Evolutionary conservation across 2,797 vertebrate species (phyloP).

Genomic region (Ataeniobius toweri): DNA sequence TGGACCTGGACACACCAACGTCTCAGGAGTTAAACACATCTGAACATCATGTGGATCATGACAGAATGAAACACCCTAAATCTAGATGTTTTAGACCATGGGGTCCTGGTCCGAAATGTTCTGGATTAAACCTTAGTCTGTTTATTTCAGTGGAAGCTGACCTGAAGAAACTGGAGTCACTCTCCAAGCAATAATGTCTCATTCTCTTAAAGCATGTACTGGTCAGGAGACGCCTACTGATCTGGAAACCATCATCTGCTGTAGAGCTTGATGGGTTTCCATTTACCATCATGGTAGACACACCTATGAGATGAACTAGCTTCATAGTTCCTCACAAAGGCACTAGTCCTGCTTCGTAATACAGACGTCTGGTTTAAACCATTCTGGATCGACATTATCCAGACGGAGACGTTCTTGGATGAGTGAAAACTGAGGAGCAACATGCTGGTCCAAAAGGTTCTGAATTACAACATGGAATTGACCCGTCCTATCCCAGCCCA

Average conservation of each 20-base stretch:
- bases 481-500: no score
- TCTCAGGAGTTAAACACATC: background rate
- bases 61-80: no score
- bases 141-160: background rate
- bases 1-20: background rate
- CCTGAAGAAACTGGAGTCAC: background rate
- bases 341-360: background rate
- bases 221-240: background rate
- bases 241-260: background rate
- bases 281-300: background rate
- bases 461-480: background rate
- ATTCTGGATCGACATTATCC: no score
- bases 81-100: background rate
- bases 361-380: no score
- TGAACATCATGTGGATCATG: background rate
- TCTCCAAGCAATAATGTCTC: background rate
- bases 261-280: background rate
- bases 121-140: no score
- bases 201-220: background rate
- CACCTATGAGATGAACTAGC: no score
- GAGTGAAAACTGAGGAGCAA: background rate
- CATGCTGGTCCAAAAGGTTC: background rate
- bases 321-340: background rate
- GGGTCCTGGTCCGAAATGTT: no score
- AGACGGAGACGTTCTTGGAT: background rate